A percentile compares a stretch with the other conserved stretches of the same genome.
Conservation (phyloP, 2,797 vertebrate genomes). For the Cynopterus sphinx region DNA sequence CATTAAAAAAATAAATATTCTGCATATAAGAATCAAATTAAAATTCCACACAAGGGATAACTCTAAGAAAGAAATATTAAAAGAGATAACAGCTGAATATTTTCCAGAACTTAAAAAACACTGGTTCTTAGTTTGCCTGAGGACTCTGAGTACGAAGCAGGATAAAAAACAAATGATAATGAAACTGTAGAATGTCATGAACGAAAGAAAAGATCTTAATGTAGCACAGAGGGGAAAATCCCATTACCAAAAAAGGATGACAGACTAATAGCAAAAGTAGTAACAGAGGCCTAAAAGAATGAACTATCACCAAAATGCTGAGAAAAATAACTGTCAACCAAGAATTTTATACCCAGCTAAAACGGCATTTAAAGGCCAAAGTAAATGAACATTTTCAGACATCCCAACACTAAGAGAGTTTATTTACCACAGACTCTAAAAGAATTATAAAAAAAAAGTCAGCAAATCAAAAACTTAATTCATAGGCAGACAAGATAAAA, state of each 20-base stretch:
- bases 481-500: background rate
- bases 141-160: background rate
- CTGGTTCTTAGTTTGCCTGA: background rate
- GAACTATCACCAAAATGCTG: background rate
- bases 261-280: background rate
- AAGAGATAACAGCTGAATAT: background rate
- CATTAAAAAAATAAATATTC: background rate
- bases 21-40: conserved; percentile 26
- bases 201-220: background rate
- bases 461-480: background rate
- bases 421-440: background rate
- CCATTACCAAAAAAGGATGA: background rate
- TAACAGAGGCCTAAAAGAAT: background rate
- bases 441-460: conserved; percentile 10
- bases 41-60: background rate
- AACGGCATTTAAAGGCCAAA: background rate
- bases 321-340: background rate
- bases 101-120: background rate
- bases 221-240: background rate
- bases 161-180: conserved; percentile 10
- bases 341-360: conserved; percentile 50
- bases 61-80: background rate
- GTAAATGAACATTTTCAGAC: background rate
- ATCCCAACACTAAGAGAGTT: background rate
- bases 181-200: background rate